Percentiles rank a stretch among this genome's conserved stretches.
phyloP scores from a whole-genome alignment of 2,113 vertebrate genomes.

The Camelus bactrianus region DNA sequence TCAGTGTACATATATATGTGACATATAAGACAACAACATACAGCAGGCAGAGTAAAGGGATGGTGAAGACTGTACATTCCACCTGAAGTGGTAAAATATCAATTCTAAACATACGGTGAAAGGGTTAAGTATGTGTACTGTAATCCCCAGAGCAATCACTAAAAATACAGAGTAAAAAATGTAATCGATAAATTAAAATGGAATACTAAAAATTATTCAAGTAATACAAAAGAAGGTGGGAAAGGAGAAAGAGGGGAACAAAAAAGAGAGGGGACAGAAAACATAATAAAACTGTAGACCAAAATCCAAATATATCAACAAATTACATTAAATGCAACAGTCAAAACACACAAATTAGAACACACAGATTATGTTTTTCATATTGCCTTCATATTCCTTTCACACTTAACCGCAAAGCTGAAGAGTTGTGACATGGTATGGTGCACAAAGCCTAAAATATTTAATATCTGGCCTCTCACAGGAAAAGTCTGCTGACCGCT shows the following conservation, averaged over 20 bases:
- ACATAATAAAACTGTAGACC: background rate
- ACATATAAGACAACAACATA: background rate
- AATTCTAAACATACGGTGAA: background rate
- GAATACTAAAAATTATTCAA: background rate
- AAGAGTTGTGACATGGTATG: background rate
- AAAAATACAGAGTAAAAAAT: background rate
- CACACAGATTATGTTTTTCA: background rate
- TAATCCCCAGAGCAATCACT: background rate
- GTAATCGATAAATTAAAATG: background rate
- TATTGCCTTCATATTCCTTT: background rate
- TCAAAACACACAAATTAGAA: background rate
- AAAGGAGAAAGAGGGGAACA: background rate
- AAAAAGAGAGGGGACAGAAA: background rate
- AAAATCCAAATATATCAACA: background rate
- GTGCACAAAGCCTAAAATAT: background rate
- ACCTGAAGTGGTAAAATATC: background rate
- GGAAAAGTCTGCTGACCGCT: background rate
- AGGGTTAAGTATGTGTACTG: background rate
- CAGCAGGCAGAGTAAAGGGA: background rate
- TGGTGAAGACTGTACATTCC: background rate
- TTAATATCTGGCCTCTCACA: background rate
- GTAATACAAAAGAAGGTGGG: background rate
- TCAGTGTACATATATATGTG: too few species aligned
- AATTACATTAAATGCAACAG: background rate
- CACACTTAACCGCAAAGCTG: background rate